Evolutionary conservation across 2,888 invertebrate genomes (phyloP).

Genomic region (Temnothorax unifasciatus): DNA sequence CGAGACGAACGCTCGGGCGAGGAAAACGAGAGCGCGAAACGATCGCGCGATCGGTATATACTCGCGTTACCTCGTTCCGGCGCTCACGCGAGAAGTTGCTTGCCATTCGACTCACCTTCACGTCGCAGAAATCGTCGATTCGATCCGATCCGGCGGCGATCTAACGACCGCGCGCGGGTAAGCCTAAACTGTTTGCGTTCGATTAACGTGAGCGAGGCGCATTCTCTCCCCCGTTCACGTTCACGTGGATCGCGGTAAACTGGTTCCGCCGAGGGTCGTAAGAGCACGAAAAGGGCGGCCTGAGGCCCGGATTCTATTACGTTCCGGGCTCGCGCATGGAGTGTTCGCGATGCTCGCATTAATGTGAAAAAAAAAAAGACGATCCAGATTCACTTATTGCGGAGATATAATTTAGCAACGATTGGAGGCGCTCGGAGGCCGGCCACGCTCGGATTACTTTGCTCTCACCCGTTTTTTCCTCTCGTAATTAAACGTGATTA

Average conservation of each 20-base stretch:
- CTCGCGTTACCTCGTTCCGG: conserved; percentile 40
- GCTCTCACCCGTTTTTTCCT: conserved; percentile 48
- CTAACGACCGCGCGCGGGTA: conserved; percentile 60
- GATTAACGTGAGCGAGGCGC: conserved; percentile 61
- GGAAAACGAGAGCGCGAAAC: conserved; percentile 8
- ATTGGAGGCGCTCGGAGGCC: conserved; percentile 52
- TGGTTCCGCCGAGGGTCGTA: conserved; percentile 53
- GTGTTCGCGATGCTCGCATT: conserved; percentile 54
- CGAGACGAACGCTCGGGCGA: neutral
- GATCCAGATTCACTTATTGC: conserved; percentile 57
- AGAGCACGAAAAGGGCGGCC: conserved; percentile 53
- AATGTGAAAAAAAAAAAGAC: conserved; percentile 55
- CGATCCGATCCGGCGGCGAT: conserved; percentile 55
- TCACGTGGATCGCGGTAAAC: conserved; percentile 40
- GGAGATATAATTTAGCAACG: conserved; percentile 57
- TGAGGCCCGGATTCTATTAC: conserved; percentile 55
- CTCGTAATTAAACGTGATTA: conserved; percentile 56
- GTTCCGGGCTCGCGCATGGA: conserved; percentile 40
- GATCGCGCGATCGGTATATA: conserved; percentile 26
- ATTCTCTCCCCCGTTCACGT: conserved; percentile 37
- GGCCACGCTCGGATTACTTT: conserved; percentile 43
- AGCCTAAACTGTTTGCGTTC: conserved; percentile 66
- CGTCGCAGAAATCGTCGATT: conserved; percentile 52
- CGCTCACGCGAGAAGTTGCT: conserved; percentile 23
- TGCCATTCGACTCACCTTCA: conserved; percentile 30